Evolutionary conservation across 2,888 invertebrate species (phyloP), one percentile per base, ranked within the genome.

Genomic region (Gerris lacustris): DNA sequence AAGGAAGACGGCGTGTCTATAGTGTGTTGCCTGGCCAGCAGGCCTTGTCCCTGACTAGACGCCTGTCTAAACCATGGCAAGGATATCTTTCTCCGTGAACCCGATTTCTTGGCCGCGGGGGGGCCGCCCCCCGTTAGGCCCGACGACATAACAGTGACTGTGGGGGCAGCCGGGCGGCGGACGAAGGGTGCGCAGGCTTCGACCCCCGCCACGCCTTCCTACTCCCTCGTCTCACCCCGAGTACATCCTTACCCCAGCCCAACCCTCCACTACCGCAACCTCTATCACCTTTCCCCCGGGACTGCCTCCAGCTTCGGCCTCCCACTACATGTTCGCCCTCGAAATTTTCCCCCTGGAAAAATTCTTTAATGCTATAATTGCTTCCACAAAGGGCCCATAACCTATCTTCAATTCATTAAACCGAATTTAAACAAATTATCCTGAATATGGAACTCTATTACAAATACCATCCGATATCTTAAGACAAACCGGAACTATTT

Each of bases 1-100:
- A 92, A 91, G 73, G 91, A 90, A 80, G 91, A 87, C 78, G 92
- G 92, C 76, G 92, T 91, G 82, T 93, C 93, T 83, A 94, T 92
- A 81, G 93, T 93, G 81, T 93, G 92, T 81, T 93, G 93, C 71
- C 93, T 86, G 73, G 91, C 86, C 71, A 93, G 86, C 71, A 93
- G 86, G 71, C 86, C 85, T 74, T 89, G 88, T 90, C 91, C 70
- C 87, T 85, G 77, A 86, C 84, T 78, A 73, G 91, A 91, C 77
- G 87, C 87, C 81, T 92, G 92, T 70, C 92, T 85, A 82, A 93
- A 92, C 93, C 93, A 94, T 75, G 93, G 93, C 79, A 93, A 82
- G 71, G 92, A 93, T 77, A 93, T 93, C 82, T 93, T 94, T 78
- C 93, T 86, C 74, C 90, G 87, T 63, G 71, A 73, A 31, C 18